These are phyloP conservation scores for Artemisiospiza belli DNA, from an alignment of 2,113 vertebrate species.

Conservation along the genomic window DNA sequence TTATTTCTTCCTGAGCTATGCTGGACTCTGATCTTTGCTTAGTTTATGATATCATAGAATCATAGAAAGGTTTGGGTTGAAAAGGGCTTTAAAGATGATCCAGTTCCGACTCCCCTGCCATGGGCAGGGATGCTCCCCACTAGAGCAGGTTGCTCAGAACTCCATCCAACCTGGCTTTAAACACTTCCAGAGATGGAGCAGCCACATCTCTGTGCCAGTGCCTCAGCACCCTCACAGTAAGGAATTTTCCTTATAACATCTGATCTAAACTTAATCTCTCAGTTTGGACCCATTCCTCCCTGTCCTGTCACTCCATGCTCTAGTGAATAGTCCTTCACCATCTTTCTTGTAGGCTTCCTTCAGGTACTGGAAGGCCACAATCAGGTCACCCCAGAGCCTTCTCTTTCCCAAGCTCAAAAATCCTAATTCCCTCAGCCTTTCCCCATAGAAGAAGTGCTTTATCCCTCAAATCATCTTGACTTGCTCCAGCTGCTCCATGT, in stretches of 20 bases:
- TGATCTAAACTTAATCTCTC: not conserved
- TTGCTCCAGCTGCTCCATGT: not conserved
- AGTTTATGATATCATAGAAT: not conserved
- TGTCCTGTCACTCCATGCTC: not conserved
- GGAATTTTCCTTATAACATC: not conserved
- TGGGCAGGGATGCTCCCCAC: not conserved
- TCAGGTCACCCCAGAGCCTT: not conserved
- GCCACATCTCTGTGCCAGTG: not conserved
- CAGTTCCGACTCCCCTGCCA: not conserved
- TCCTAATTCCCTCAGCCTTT: not conserved
- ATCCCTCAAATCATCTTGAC: not conserved
- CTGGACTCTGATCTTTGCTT: not conserved
- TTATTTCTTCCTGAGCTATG: not conserved
- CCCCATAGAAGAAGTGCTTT: fast-evolving
- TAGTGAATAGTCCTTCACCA: fast-evolving
- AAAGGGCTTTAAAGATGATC: fast-evolving
- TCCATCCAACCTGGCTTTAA: not conserved
- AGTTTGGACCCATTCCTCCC: not conserved
- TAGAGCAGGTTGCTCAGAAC: fast-evolving
- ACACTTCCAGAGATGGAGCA: not conserved
- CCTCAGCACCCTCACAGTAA: not conserved
- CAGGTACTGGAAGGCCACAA: fast-evolving
- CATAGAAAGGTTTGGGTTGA: not conserved
- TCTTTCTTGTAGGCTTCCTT: too few species aligned
- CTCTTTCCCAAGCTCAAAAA: not conserved